Evolutionary conservation across 2,888 invertebrate genomes (phyloP).

Genomic region (Eumacrocentrus americanus): DNA sequence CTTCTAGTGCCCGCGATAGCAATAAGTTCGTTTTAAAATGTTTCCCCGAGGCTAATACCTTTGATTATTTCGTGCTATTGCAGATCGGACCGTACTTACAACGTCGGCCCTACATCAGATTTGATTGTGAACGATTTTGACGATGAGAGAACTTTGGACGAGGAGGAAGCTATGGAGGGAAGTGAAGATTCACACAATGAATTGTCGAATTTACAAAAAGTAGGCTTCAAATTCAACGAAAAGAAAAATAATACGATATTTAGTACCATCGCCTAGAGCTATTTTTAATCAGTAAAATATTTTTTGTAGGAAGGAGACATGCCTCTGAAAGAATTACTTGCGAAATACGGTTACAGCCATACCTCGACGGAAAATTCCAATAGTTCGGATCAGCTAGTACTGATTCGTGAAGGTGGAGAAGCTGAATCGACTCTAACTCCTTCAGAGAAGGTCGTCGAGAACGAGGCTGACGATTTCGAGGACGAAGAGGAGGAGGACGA

Average conservation of each 20-base stretch:
- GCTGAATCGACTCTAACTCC: constrained; percentile 33
- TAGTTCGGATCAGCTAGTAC: constrained; percentile 51
- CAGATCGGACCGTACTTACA: constrained; percentile 63
- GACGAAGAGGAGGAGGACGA: constrained; percentile 57
- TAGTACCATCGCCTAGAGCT: neutral
- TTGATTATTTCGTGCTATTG: constrained; percentile 20
- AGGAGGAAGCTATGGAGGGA: constrained; percentile 94
- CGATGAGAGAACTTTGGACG: constrained; percentile 94
- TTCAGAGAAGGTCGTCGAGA: constrained; percentile 51
- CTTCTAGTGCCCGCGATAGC: neutral
- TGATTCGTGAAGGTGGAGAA: constrained; percentile 52
- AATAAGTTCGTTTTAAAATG: neutral
- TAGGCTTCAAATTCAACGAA: too few species aligned
- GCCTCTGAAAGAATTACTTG: constrained; percentile 91
- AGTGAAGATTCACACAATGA: constrained; percentile 89
- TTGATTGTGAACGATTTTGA: constrained; percentile 98
- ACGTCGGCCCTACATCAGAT: constrained; percentile 92
- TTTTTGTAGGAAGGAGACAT: constrained; percentile 83
- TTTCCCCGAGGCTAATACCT: neutral
- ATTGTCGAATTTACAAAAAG: constrained; percentile 84
- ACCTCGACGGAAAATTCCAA: constrained; percentile 56
- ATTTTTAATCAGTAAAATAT: neutral
- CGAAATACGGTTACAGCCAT: constrained; percentile 81
- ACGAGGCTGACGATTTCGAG: constrained; percentile 55
- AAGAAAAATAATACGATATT: too few species aligned